These are phyloP conservation scores for Gryllus longicercus DNA, from an alignment of 2,888 invertebrate genomes.

Conservation along the genomic window DNA sequence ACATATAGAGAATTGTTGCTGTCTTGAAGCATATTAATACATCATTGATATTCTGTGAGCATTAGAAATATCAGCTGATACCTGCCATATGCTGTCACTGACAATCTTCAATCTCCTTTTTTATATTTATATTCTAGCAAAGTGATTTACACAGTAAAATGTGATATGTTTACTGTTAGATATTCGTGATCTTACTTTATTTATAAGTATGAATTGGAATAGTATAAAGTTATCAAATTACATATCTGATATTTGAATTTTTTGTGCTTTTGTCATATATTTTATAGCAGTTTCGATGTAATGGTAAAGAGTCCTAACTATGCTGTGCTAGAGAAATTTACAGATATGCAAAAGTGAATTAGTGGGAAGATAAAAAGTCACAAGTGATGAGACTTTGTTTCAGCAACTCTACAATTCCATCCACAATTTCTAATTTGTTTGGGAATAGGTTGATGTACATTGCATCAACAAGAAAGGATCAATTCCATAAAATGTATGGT, in stretches of 20 bases:
- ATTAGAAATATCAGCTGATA: neutral
- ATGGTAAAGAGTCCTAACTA: neutral
- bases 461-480: neutral
- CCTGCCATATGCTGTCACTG: neutral
- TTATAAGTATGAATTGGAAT: neutral
- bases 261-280: neutral
- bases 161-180: neutral
- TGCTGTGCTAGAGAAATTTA: neutral
- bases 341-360: conserved; percentile 7
- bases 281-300: neutral
- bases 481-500: neutral
- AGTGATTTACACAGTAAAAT: neutral
- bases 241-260: neutral
- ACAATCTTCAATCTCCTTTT: neutral
- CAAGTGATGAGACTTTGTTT: neutral
- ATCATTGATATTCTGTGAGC: neutral
- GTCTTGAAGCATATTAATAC: neutral
- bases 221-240: neutral
- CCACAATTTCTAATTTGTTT: neutral
- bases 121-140: neutral
- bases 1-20: neutral
- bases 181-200: neutral
- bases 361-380: neutral
- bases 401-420: too few species aligned
- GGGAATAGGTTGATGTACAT: neutral